Evolutionary conservation across 2,113 vertebrate species (phyloP), one percentile per base, ranked within the genome.

Genomic region (Papio anubis): DNA sequence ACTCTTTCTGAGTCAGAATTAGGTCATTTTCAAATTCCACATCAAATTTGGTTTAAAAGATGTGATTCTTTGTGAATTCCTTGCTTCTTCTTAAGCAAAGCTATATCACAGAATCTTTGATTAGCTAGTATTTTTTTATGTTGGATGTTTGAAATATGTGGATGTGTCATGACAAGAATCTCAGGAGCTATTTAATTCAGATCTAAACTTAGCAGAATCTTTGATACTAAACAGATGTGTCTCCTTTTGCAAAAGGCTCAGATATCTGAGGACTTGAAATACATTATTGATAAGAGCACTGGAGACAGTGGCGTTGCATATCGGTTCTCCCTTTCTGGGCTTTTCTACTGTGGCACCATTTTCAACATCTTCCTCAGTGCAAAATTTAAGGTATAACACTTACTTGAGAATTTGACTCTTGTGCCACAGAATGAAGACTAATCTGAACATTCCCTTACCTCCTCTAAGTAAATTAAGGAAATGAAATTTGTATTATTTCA

Each of bases 401-500:
- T 73, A 59, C 76, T 88, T 78, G 87, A 96, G 4, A 75, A 80
- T 76, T 70, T 13, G 21, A 43, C 30, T 83, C 14, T 32, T 94
- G 27, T 45, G 35, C 43, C 43, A 78, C 40, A 90, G 72, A 88
- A 86, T 45, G 6, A 94, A 94, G 43, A 45, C 27, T 35, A 78
- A 64, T 88, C 14, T 66, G 43, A 94, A 32, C 6, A 61, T 81
- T 57, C n/a, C 43, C 18, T 88, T 38, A 68, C 17, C 40, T 80
- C 8, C 16, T 27, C 82, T 40, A 86, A 95, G 81, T 82, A 90
- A 91, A 88, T 50, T 17, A 90, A 80, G 64, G 88, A 90, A 92
- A 73, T 35, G 30, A 66, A 76, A 35, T 88, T 17, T 57, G 21
- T 50, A 10, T 78, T 79, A 50, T 50, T 79, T 35, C 76, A 32